Conservation (phyloP, 2,797 vertebrate species). For the Capromys pilorides region DNA sequence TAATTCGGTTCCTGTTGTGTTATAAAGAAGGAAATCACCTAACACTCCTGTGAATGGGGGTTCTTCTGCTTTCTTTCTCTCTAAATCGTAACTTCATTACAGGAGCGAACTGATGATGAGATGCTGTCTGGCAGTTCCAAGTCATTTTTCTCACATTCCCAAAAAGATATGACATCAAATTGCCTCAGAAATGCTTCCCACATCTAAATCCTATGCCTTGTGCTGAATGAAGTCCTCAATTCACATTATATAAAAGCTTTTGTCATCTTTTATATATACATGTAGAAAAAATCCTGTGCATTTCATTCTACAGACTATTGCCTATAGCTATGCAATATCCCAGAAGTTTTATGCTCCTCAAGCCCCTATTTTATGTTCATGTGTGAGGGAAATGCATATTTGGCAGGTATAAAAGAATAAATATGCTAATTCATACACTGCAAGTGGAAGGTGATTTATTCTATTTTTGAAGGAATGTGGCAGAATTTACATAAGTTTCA, state of each 20-base stretch:
- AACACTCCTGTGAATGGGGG: neutral
- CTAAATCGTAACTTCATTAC: slow-evolving; percentile 28
- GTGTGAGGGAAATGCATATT: slow-evolving; percentile 50
- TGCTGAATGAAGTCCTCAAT: slow-evolving; percentile 12
- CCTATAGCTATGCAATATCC: slow-evolving; percentile 31
- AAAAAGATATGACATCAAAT: slow-evolving; percentile 3
- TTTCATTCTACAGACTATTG: slow-evolving; percentile 28
- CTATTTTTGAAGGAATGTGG: slow-evolving; percentile 70
- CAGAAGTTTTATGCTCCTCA: slow-evolving; percentile 40
- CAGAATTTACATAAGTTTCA: slow-evolving; percentile 72
- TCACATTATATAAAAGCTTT: slow-evolving; percentile 43
- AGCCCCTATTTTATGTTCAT: slow-evolving; percentile 54
- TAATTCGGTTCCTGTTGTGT: slow-evolving; percentile 5
- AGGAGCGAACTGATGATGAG: slow-evolving; percentile 22
- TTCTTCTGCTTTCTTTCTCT: slow-evolving; percentile 23
- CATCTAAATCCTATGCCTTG: slow-evolving; percentile 28
- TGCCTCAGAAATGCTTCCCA: slow-evolving; percentile 13
- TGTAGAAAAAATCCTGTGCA: neutral
- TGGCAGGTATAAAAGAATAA: slow-evolving; percentile 70
- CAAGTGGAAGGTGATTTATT: slow-evolving; percentile 68
- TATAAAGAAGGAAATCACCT: slow-evolving; percentile 55
- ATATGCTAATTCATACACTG: slow-evolving; percentile 75
- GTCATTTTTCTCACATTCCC: slow-evolving; percentile 50
- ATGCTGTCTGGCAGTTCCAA: slow-evolving; percentile 50
- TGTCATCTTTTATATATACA: slow-evolving; percentile 63